Evolutionary conservation across 1,140 invertebrate genomes (phyloP).

Genomic region (Octopus bimaculoides): DNA sequence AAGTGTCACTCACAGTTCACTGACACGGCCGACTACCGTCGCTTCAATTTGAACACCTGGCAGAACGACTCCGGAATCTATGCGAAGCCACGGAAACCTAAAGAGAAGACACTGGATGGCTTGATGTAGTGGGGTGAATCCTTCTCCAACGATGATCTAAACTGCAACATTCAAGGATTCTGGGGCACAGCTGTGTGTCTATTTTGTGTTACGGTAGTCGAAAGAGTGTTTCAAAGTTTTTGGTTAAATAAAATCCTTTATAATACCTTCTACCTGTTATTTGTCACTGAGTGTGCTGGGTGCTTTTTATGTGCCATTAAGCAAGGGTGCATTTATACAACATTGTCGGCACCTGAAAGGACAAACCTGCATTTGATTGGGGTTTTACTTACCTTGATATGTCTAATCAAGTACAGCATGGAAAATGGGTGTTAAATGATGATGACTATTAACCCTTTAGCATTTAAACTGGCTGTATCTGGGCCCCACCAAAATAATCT

Average conservation of each 20-base stretch:
- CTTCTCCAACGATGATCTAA: neutral
- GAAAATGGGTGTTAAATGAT: too few relatives aligned
- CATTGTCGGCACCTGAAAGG: too few relatives aligned
- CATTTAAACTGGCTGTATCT: too few relatives aligned
- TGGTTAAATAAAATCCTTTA: neutral
- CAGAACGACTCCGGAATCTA: slow-evolving; percentile 55
- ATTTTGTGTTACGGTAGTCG: neutral
- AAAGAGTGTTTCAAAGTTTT: neutral
- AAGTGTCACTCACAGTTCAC: slow-evolving; percentile 56
- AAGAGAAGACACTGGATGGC: slow-evolving; percentile 5
- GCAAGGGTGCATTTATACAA: too few relatives aligned
- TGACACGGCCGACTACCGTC: slow-evolving; percentile 47
- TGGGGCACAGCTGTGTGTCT: neutral
- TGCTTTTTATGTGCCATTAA: too few relatives aligned
- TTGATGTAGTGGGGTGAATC: neutral
- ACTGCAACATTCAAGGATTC: neutral
- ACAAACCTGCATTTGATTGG: too few relatives aligned
- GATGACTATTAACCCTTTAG: too few relatives aligned
- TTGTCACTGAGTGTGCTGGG: too few relatives aligned
- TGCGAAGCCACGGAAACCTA: slow-evolving; percentile 47
- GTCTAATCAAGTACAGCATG: too few relatives aligned
- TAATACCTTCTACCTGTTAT: neutral
- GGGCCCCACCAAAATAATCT: too few relatives aligned
- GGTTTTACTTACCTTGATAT: too few relatives aligned
- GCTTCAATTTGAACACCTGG: slow-evolving; percentile 55